Conservation (phyloP, 2,113 vertebrate genomes). For the Sardina pilchardus region DNA sequence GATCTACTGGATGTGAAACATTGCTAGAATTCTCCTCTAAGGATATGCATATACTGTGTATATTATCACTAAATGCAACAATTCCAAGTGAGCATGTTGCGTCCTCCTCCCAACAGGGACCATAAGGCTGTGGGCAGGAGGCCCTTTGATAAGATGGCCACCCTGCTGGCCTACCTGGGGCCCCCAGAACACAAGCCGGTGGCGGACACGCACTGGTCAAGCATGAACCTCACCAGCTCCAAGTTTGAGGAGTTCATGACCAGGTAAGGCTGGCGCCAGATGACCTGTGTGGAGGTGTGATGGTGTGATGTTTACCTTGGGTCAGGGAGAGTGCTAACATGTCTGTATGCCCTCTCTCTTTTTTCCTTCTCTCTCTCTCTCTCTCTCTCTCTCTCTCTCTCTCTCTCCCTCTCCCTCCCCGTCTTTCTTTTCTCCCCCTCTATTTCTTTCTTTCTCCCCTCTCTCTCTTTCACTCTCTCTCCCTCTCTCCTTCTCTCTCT, state of each 20-base stretch:
- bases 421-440: too few species aligned
- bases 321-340: neutral
- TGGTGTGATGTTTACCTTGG: neutral
- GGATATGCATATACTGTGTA: too few species aligned
- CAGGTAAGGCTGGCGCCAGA: slow-evolving; percentile 72
- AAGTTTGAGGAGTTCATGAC: slow-evolving; percentile 99
- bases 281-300: neutral
- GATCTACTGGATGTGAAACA: too few species aligned
- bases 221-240: slow-evolving; percentile 92
- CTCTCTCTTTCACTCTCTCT: too few species aligned
- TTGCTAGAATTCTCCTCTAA: too few species aligned
- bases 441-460: too few species aligned
- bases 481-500: too few species aligned
- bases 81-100: neutral
- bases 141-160: slow-evolving; percentile 98
- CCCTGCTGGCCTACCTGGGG: slow-evolving; percentile 93
- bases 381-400: too few species aligned
- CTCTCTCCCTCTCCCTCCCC: too few species aligned
- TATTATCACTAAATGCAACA: too few species aligned
- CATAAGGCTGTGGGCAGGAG: slow-evolving; percentile 95
- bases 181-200: slow-evolving; percentile 98
- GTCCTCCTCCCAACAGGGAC: slow-evolving; percentile 82
- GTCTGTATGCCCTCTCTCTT: neutral
- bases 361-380: too few species aligned
- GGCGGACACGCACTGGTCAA: neutral